Percentiles rank a stretch among this genome's conserved stretches.
phyloP scores from a whole-genome alignment of 2,888 invertebrate species.

The Lasioglossum figueresi region DNA sequence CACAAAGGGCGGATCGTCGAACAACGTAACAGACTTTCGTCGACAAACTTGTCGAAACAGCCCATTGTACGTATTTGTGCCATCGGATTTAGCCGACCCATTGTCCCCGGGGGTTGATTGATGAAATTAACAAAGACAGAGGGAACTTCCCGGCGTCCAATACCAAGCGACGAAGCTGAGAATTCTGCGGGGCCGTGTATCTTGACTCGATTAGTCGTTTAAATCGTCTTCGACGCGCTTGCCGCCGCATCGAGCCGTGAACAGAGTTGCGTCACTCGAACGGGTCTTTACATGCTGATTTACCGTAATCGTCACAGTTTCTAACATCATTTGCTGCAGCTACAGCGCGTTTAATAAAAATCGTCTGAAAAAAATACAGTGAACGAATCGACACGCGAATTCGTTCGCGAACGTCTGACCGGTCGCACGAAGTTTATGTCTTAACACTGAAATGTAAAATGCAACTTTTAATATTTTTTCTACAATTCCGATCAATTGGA shows the following conservation, averaged over 20 bases:
- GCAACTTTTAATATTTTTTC: too few relatives aligned
- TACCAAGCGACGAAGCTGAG: not conserved
- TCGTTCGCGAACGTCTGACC: too few relatives aligned
- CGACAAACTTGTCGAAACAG: conserved; percentile 46
- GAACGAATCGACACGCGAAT: too few relatives aligned
- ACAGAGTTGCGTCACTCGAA: conserved; percentile 12
- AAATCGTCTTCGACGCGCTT: conserved; percentile 8
- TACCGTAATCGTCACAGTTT: conserved; percentile 15
- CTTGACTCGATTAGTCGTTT: conserved; percentile 36
- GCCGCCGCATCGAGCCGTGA: not conserved
- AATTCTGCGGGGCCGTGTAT: conserved; percentile 9
- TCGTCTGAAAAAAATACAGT: too few relatives aligned
- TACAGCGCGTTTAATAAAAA: too few relatives aligned
- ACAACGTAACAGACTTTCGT: conserved; percentile 46
- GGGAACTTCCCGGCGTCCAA: not conserved
- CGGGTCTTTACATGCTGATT: conserved; percentile 10
- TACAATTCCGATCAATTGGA: too few relatives aligned
- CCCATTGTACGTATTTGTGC: conserved; percentile 44
- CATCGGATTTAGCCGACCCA: conserved; percentile 25
- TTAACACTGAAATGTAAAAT: too few relatives aligned
- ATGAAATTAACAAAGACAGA: conserved; percentile 52
- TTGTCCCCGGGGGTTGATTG: conserved; percentile 37
- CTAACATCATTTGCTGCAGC: too few relatives aligned
- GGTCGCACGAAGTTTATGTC: too few relatives aligned
- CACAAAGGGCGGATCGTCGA: conserved; percentile 40